phyloP scores from a whole-genome alignment of 2,797 vertebrate genomes.

The Sibirionetta formosa region DNA sequence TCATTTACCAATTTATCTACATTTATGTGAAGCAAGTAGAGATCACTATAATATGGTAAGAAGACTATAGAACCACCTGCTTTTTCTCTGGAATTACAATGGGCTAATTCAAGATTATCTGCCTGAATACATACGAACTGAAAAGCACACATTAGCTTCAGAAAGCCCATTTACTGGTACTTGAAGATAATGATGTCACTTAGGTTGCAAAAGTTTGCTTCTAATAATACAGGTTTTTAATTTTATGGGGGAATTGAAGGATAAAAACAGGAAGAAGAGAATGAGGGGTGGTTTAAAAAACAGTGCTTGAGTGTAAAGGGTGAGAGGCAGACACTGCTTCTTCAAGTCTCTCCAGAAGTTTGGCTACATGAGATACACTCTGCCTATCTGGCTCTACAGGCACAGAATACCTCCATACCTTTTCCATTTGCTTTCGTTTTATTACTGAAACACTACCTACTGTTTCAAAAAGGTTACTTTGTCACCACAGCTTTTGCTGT shows the following conservation, averaged over 20 bases:
- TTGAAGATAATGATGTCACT: neutral
- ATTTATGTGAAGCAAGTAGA: neutral
- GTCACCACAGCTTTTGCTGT: neutral
- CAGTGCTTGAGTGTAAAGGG: neutral
- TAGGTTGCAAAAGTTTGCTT: neutral
- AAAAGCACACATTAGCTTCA: neutral
- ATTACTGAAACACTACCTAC: neutral
- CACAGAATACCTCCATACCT: neutral
- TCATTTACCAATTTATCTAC: conserved; percentile 4
- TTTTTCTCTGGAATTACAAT: neutral
- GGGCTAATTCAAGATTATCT: conserved; percentile 7
- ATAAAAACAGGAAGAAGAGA: neutral
- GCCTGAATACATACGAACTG: neutral
- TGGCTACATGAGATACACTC: neutral
- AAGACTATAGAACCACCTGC: neutral
- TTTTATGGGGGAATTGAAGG: neutral
- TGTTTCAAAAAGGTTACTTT: neutral
- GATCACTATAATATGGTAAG: neutral
- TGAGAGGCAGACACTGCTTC: neutral
- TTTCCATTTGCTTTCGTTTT: neutral
- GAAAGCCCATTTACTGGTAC: neutral
- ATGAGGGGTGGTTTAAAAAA: neutral
- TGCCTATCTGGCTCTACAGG: neutral
- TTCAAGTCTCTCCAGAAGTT: neutral
- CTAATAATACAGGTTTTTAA: neutral